Conservation (phyloP, 1,140 invertebrate species). For the Drosophila malerkotliana region DNA sequence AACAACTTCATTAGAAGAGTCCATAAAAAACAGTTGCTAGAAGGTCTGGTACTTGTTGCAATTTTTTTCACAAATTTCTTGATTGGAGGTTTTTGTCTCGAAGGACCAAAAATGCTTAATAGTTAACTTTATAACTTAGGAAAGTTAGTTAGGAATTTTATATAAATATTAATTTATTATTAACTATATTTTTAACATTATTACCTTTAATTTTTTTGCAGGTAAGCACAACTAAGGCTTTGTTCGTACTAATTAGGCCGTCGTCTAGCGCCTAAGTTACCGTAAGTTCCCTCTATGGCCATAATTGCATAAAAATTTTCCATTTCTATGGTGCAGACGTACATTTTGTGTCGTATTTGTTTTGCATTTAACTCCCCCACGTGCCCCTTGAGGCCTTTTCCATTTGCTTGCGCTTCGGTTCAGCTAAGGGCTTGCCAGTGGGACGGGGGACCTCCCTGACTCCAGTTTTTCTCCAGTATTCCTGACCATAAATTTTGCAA, state of each 20-base stretch:
- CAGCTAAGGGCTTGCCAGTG: slow-evolving; percentile 10
- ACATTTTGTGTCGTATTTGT: slow-evolving; percentile 27
- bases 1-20: slow-evolving; percentile 36
- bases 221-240: slow-evolving; percentile 56
- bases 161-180: neutral
- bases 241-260: slow-evolving; percentile 70
- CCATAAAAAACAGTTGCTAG: slow-evolving; percentile 7
- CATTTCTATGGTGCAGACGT: slow-evolving; percentile 25
- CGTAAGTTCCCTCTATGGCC: slow-evolving; percentile 50
- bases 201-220: slow-evolving; percentile 32
- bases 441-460: slow-evolving; percentile 7
- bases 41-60: neutral
- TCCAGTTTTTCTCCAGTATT: slow-evolving; percentile 42
- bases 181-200: slow-evolving; percentile 9
- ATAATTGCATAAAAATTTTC: slow-evolving; percentile 37
- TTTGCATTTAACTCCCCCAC: slow-evolving; percentile 27
- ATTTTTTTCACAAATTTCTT: neutral
- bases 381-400: slow-evolving; percentile 39
- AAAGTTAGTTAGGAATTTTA: no score
- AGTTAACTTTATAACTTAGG: no score
- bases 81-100: neutral
- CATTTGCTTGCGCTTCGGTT: slow-evolving; percentile 13
- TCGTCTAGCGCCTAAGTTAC: slow-evolving; percentile 36
- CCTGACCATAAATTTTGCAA: slow-evolving; percentile 79
- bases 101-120: no score